A percentile compares a stretch with the other conserved stretches of the same genome.
phyloP scores from a whole-genome alignment of 2,113 vertebrate species.

The Zapornia atra region DNA sequence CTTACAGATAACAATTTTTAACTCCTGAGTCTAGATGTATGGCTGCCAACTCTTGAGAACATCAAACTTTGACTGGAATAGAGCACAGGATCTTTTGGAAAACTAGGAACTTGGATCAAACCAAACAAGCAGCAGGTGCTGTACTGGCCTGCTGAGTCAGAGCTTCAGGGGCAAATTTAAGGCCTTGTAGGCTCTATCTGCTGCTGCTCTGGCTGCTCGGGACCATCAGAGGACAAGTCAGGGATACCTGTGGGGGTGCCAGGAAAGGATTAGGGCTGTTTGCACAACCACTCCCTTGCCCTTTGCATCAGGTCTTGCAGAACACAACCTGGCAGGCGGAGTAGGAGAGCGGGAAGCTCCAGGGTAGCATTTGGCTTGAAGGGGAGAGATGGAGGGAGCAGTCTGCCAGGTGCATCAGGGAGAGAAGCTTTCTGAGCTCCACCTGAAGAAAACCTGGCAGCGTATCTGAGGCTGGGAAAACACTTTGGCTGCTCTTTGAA shows the following conservation, averaged over 20 bases:
- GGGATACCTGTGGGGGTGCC: accelerated
- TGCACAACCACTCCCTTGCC: accelerated
- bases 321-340: too few relatives aligned
- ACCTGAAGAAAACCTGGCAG: background rate
- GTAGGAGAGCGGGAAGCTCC: background rate
- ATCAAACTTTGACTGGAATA: background rate
- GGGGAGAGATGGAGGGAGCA: background rate
- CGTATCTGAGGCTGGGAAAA: accelerated
- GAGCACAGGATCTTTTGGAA: background rate
- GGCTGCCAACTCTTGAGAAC: background rate
- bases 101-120: background rate
- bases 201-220: background rate
- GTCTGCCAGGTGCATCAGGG: background rate
- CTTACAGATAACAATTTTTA: background rate
- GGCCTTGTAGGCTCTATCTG: accelerated
- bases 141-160: background rate
- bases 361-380: background rate
- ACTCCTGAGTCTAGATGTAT: background rate
- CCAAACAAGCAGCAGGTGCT: too few relatives aligned
- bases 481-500: background rate
- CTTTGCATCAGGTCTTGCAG: background rate
- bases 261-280: background rate
- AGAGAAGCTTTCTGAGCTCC: background rate
- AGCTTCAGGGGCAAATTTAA: background rate
- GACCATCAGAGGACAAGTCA: background rate